These are phyloP conservation scores for Amblyornis subalaris DNA, from an alignment of 2,113 vertebrate genomes.

Conservation along the genomic window DNA sequence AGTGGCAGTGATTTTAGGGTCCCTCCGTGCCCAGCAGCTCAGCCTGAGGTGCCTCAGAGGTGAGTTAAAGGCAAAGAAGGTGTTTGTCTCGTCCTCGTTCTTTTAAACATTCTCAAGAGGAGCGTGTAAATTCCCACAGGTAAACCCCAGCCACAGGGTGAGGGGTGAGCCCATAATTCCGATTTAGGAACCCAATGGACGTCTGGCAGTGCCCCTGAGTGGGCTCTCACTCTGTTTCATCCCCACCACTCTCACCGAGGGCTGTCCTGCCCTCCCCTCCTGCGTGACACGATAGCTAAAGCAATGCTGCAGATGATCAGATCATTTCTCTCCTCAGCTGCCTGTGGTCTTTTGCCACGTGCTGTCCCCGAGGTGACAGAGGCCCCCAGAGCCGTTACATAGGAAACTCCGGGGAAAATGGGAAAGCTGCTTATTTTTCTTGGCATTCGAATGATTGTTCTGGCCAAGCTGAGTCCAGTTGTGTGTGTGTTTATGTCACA, in stretches of 20 bases:
- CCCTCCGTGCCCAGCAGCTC: background rate
- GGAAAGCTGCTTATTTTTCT: constrained; percentile 44
- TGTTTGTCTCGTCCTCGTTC: background rate
- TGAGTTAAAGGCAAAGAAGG: background rate
- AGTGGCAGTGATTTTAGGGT: background rate
- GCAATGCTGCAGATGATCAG: background rate
- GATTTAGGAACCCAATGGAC: accelerated
- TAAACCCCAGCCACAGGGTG: background rate
- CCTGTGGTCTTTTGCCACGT: background rate
- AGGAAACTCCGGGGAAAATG: constrained; percentile 35
- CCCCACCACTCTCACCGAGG: background rate
- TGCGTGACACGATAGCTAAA: background rate
- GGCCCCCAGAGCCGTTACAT: background rate
- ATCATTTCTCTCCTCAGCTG: background rate
- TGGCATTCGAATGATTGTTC: background rate
- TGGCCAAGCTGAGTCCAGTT: background rate
- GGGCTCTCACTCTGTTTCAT: background rate
- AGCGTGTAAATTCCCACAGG: background rate
- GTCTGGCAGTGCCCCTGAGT: background rate
- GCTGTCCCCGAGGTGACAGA: background rate
- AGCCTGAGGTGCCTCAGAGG: background rate
- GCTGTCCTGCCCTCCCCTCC: background rate
- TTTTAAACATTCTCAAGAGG: background rate
- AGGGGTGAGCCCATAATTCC: background rate
- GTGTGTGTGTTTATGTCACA: constrained; percentile 34